A percentile compares a stretch with the other conserved stretches of the same genome.
phyloP scores from a whole-genome alignment of 2,113 vertebrate genomes.

The Rhadina sibilatrix region DNA sequence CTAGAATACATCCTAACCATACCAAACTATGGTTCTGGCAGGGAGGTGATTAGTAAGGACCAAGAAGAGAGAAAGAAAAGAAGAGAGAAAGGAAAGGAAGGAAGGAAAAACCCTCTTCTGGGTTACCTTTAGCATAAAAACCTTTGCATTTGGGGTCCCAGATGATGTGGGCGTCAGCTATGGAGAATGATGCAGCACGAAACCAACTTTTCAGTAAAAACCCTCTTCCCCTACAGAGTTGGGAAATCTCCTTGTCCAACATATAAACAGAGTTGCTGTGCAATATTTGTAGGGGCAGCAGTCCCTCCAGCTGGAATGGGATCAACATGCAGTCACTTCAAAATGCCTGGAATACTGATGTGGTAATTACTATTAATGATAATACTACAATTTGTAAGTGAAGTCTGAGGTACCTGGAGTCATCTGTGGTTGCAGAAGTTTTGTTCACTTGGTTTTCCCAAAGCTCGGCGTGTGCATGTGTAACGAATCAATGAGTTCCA shows the following conservation, averaged over 20 bases:
- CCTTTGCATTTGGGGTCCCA: not conserved
- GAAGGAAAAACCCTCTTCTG: not conserved
- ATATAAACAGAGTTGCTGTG: not conserved
- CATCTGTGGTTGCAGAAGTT: not conserved
- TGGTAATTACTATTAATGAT: not conserved
- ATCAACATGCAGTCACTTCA: not conserved
- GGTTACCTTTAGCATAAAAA: not conserved
- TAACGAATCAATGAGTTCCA: not conserved
- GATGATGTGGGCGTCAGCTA: not conserved
- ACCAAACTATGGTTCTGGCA: not conserved
- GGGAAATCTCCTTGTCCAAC: not conserved
- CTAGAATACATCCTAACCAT: not conserved
- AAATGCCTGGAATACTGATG: not conserved
- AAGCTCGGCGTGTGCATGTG: not conserved
- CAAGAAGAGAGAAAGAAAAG: not conserved
- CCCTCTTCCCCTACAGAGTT: not conserved
- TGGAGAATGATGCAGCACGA: not conserved
- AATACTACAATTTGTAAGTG: not conserved
- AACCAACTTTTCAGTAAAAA: not conserved
- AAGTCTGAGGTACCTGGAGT: not conserved
- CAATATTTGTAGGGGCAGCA: not conserved
- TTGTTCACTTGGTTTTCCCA: not conserved
- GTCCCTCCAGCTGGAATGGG: not conserved
- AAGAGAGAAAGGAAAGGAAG: too few species aligned
- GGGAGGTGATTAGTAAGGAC: not conserved